Base-by-base conservation (phyloP, 2,113 vertebrate genomes). In the Uria aalge region DNA sequence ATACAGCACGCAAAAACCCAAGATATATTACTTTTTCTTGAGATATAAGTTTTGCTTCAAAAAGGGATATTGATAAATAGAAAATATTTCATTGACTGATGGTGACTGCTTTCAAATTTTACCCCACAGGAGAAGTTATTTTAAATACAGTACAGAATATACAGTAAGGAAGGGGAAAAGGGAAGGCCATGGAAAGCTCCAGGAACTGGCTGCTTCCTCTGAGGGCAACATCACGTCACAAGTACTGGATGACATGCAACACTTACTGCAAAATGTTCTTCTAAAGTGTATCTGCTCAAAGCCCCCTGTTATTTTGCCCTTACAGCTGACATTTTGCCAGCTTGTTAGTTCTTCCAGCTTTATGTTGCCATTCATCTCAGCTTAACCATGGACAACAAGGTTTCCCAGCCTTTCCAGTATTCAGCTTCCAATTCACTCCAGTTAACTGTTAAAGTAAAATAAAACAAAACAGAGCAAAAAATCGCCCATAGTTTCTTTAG, bases 251-350 rank as follows among this genome's bases (percentile, higher is more conserved):
- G 21, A 63, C 18, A 20, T 2, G 11, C 11, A 73, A 32, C 0
- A 1, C 17, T 9, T 8, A 8, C 6, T 30, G 16, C 5, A 52
- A 94, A 83, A 66, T 8, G 6, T 12, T 79, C 5, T 56, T 64
- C 48, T 43, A 13, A 52, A 72, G 34, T 10, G 24, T 4, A 17
- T 22, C 67, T 77, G 24, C 56, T 55, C 47, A 81, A 62, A 47
- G 19, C 8, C 56, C 7, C 1, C 0, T 0, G 0, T 34, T 22
- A 30, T 36, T 62, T 23, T 40, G 15, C 12, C 40, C 8, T 45
- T 66, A 19, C 27, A 71, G 18, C 26, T 72, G 52, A 32, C n/a
- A 22, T 50, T 60, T 72, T 53, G 30, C 13, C 74, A 63, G 41
- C 11, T 81, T 71, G 38, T 18, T 15, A 47, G n/a, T 53, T 82